These are phyloP conservation scores for Meriones psammophilus DNA, from an alignment of 2,797 vertebrate species.

Conservation along the genomic window DNA sequence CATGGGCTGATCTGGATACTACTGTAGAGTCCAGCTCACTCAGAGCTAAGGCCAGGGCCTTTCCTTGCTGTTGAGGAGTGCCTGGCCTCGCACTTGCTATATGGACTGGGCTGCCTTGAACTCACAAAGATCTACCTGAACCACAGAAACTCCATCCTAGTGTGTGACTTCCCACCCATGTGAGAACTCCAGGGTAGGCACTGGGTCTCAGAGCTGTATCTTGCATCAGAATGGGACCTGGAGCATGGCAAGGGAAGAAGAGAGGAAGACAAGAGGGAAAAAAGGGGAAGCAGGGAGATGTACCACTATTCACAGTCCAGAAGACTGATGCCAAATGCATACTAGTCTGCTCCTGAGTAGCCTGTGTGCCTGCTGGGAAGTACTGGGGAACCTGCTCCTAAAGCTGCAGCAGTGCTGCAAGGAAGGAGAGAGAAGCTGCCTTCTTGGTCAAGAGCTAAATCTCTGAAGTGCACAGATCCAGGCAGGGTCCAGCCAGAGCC, in stretches of 20 bases:
- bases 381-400: background rate
- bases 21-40: background rate
- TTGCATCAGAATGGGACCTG: background rate
- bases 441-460: background rate
- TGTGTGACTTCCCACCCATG: background rate
- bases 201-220: background rate
- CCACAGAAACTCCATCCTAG: background rate
- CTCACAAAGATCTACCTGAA: background rate
- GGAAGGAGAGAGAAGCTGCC: too few relatives aligned
- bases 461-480: background rate
- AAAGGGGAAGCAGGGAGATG: background rate
- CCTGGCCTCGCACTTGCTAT: background rate
- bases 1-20: background rate
- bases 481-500: background rate
- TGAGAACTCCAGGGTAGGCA: fast-evolving
- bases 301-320: background rate
- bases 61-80: background rate
- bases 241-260: fast-evolving
- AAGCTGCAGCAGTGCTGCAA: too few relatives aligned
- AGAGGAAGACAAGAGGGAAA: background rate
- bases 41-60: background rate
- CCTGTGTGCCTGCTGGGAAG: background rate
- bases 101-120: background rate
- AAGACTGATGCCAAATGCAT: background rate
- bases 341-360: background rate